Evolutionary conservation across 2,797 vertebrate species (phyloP).

Genomic region (Rhinoraja longicauda): DNA sequence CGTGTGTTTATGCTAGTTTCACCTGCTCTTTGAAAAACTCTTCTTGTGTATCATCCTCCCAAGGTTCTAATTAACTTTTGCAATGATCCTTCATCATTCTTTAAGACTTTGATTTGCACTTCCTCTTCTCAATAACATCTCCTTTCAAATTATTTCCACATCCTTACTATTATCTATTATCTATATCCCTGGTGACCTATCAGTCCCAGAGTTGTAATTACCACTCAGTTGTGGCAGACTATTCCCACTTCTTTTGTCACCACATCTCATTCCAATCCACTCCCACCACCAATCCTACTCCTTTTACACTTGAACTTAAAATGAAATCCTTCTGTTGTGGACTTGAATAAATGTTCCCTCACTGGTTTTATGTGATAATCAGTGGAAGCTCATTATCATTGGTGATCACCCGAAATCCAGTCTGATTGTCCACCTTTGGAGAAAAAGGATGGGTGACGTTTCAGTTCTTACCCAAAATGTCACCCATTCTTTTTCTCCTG

Average conservation of each 20-base stretch:
- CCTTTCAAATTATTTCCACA: background rate
- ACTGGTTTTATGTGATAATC: background rate
- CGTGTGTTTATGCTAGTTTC: background rate
- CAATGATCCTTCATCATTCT: background rate
- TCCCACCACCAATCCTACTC: background rate
- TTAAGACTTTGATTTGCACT: background rate
- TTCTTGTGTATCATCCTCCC: background rate
- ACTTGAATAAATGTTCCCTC: background rate
- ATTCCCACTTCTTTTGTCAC: background rate
- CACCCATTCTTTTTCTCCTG: no score
- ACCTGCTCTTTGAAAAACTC: background rate
- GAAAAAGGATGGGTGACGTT: no score
- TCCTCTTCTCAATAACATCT: background rate
- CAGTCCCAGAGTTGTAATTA: background rate
- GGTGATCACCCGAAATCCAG: no score
- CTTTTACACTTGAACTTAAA: background rate
- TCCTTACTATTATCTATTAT: background rate
- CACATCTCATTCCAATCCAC: no score
- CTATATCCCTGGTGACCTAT: background rate
- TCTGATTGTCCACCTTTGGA: no score
- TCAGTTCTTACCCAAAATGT: no score
- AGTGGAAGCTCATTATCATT: no score
- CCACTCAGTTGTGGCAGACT: background rate
- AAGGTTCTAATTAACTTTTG: background rate
- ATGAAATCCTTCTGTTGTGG: background rate